Conservation (phyloP, 2,113 vertebrate genomes). For the Pelvicachromis taeniatus region DNA sequence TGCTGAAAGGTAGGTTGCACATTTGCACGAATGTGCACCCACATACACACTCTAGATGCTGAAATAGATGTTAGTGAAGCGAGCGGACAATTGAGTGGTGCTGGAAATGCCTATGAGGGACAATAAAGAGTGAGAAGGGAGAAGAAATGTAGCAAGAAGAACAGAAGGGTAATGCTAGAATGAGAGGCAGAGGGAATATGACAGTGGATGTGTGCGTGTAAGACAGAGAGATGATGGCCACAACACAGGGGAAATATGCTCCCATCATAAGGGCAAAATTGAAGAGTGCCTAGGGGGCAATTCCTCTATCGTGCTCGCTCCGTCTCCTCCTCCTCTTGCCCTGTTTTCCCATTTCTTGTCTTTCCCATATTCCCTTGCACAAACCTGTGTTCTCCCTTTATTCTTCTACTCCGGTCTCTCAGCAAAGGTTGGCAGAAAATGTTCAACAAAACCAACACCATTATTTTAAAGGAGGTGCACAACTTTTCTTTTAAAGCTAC, state of each 20-base stretch:
- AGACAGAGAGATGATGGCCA: constrained; percentile 32
- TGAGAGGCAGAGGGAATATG: not conserved
- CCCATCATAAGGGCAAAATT: constrained; percentile 58
- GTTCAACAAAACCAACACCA: not conserved
- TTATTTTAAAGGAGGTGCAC: not conserved
- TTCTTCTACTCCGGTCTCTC: not conserved
- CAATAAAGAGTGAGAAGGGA: not conserved
- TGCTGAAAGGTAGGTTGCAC: not conserved
- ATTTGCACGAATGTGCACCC: not conserved
- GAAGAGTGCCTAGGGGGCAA: constrained; percentile 51
- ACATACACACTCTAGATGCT: not conserved
- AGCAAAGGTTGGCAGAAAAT: not conserved
- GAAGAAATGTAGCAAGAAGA: not conserved
- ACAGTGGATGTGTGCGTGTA: not conserved
- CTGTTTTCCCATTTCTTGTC: constrained; percentile 34
- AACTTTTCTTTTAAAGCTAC: not conserved
- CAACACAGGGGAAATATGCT: constrained; percentile 63
- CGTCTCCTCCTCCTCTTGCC: constrained; percentile 35
- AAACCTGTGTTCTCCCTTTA: not conserved
- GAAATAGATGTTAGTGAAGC: not conserved
- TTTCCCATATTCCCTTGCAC: not conserved
- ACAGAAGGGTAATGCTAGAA: not conserved
- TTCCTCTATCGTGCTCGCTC: constrained; percentile 27
- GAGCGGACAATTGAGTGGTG: not conserved
- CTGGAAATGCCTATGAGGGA: not conserved